Evolutionary conservation across 1,140 invertebrate species (phyloP).

Genomic region (Periplaneta americana): DNA sequence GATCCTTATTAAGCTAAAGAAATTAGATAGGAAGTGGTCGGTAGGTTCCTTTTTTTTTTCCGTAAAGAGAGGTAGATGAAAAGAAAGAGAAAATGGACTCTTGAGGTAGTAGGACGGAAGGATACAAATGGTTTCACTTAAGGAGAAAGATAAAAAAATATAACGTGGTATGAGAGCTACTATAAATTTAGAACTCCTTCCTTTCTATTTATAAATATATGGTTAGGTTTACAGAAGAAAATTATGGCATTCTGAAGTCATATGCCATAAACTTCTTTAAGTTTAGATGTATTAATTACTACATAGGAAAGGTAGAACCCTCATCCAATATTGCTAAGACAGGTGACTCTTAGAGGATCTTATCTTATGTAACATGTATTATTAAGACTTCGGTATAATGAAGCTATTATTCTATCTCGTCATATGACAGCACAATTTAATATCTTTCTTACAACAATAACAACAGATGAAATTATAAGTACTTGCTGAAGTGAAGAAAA

Average conservation of each 20-base stretch:
- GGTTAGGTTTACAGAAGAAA: not conserved
- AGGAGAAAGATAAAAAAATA: not conserved
- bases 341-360: not conserved
- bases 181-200: not conserved
- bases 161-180: not conserved
- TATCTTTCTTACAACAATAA: not conserved
- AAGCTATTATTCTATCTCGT: too few relatives aligned
- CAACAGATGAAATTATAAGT: not conserved
- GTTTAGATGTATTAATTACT: not conserved
- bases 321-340: not conserved
- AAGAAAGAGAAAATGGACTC: not conserved
- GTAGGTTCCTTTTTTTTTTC: too few relatives aligned
- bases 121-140: not conserved
- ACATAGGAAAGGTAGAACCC: not conserved
- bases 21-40: not conserved
- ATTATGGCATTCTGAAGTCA: not conserved
- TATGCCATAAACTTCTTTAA: not conserved
- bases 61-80: not conserved
- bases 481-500: not conserved
- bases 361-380: not conserved
- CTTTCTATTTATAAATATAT: not conserved
- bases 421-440: not conserved
- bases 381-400: not conserved
- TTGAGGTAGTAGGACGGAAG: not conserved
- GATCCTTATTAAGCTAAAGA: not conserved